A percentile compares a stretch with the other conserved stretches of the same genome.
Evolutionary conservation across 2,113 vertebrate genomes (phyloP).

Genomic region (Toxotes jaculatrix): DNA sequence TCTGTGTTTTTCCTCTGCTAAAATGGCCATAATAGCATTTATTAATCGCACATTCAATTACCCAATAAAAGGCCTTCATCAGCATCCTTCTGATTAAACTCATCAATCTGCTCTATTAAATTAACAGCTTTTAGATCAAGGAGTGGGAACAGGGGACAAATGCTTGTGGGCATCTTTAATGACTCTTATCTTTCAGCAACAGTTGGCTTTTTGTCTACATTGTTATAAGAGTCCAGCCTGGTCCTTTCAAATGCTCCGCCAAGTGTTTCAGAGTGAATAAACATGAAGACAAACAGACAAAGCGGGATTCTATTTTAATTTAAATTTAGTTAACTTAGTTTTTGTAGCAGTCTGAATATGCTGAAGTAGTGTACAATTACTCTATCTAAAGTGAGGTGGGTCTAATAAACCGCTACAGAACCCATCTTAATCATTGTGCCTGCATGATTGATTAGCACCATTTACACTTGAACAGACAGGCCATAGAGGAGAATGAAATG

Average conservation of each 20-base stretch:
- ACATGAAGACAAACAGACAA: constrained; percentile 8
- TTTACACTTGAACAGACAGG: constrained; percentile 64
- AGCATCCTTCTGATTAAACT: constrained; percentile 75
- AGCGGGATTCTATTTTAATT: constrained; percentile 20
- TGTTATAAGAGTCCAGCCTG: neutral
- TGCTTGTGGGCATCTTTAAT: constrained; percentile 56
- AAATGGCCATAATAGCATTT: constrained; percentile 73
- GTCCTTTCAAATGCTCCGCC: neutral
- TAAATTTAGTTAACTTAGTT: constrained; percentile 10
- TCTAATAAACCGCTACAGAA: constrained; percentile 47
- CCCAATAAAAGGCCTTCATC: constrained; percentile 69
- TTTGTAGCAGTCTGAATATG: constrained; percentile 13
- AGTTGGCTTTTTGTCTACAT: constrained; percentile 41
- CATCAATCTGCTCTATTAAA: constrained; percentile 77
- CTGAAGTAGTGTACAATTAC: constrained; percentile 36
- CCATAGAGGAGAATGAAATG: constrained; percentile 53
- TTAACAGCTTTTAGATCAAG: constrained; percentile 60
- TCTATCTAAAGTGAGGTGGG: constrained; percentile 2
- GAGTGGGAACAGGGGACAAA: constrained; percentile 9
- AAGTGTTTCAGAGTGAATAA: constrained; percentile 5
- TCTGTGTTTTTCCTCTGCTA: constrained; percentile 48
- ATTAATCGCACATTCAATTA: constrained; percentile 81
- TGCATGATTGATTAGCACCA: constrained; percentile 70
- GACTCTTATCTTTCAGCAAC: constrained; percentile 61
- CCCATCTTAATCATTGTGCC: constrained; percentile 60